These are phyloP conservation scores for Dendroctonus ponderosae DNA, from an alignment of 1,140 invertebrate genomes.

Conservation along the genomic window DNA sequence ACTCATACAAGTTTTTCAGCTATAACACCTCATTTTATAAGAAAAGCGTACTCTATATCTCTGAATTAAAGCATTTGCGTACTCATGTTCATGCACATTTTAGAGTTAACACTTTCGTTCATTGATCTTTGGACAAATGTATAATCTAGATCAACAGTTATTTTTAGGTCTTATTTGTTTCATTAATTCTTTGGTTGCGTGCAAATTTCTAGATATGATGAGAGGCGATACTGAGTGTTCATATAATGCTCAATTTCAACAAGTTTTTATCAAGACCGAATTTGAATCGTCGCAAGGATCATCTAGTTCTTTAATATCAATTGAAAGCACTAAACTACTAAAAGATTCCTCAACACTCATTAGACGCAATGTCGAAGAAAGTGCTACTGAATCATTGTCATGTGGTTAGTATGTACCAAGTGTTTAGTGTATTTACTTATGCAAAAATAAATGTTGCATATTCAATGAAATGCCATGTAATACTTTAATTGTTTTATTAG, in stretches of 20 bases:
- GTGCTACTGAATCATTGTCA: not conserved
- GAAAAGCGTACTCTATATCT: too few relatives aligned
- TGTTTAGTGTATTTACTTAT: not conserved
- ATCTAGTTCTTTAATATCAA: slow-evolving; percentile 8
- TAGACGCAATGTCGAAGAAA: not conserved
- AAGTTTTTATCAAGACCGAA: slow-evolving; percentile 21
- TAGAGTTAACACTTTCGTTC: too few relatives aligned
- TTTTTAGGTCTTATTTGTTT: too few relatives aligned
- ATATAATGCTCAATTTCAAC: slow-evolving; percentile 5
- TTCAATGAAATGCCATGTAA: not conserved
- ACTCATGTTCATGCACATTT: too few relatives aligned
- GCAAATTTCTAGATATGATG: not conserved
- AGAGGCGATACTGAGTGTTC: not conserved
- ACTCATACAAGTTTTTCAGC: too few relatives aligned
- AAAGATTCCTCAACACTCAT: slow-evolving; percentile 9
- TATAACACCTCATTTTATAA: too few relatives aligned
- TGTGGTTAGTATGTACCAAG: not conserved
- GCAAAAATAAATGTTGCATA: not conserved
- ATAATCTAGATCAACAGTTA: too few relatives aligned
- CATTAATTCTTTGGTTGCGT: too few relatives aligned
- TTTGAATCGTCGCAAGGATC: slow-evolving; percentile 4
- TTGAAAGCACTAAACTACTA: slow-evolving; percentile 3
- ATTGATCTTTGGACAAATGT: too few relatives aligned
- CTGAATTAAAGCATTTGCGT: too few relatives aligned
- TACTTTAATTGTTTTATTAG: not conserved